Evolutionary conservation across 2,888 invertebrate genomes (phyloP).

Genomic region (Caenorhabditis afra): DNA sequence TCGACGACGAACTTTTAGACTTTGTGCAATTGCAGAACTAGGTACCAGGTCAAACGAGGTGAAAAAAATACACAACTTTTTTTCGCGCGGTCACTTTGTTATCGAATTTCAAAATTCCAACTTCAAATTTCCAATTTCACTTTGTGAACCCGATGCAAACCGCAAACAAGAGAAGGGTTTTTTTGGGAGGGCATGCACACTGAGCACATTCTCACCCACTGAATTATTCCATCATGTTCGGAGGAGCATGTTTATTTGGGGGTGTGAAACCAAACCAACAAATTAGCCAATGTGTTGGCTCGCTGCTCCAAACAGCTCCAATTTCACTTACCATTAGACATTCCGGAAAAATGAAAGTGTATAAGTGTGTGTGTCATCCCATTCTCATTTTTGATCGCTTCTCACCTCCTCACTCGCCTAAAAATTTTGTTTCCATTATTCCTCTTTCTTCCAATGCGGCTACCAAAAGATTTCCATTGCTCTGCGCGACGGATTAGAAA

Average conservation of each 20-base stretch:
- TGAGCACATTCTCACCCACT: too few relatives aligned
- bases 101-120: too few relatives aligned
- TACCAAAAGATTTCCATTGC: too few relatives aligned
- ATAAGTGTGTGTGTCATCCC: background rate
- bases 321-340: conserved; percentile 40
- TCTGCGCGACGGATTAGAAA: conserved; percentile 7
- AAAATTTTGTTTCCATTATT: conserved; percentile 8
- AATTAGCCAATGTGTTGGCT: too few relatives aligned
- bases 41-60: background rate
- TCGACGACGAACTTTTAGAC: conserved; percentile 18
- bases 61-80: background rate
- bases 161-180: too few relatives aligned
- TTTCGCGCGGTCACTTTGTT: too few relatives aligned
- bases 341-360: conserved; percentile 11
- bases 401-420: conserved; percentile 7
- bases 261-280: too few relatives aligned
- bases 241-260: too few relatives aligned
- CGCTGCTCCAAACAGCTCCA: conserved; percentile 5
- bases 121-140: too few relatives aligned
- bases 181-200: too few relatives aligned
- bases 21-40: conserved; percentile 14
- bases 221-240: too few relatives aligned
- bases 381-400: conserved; percentile 37
- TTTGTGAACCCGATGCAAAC: too few relatives aligned
- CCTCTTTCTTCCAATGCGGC: conserved; percentile 1